These are phyloP conservation scores for Ammodytes dubius DNA, from an alignment of 2,113 vertebrate species.

Conservation along the genomic window DNA sequence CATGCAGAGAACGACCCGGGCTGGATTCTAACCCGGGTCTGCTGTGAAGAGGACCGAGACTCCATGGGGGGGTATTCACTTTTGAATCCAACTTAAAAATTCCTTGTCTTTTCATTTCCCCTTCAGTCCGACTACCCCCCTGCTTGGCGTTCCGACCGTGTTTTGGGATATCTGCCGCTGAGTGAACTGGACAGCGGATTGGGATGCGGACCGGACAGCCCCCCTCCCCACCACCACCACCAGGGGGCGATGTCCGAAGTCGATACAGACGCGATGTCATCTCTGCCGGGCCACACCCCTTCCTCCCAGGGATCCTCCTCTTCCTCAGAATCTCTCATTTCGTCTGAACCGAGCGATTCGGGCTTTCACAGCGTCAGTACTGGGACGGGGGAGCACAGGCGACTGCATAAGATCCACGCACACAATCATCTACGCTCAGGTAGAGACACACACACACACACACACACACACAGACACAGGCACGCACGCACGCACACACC, in stretches of 20 bases:
- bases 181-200: conserved; percentile 76
- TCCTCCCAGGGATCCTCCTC: conserved; percentile 72
- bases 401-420: conserved; percentile 75
- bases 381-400: conserved; percentile 73
- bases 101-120: neutral
- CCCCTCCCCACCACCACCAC: conserved; percentile 67
- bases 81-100: neutral
- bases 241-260: conserved; percentile 69
- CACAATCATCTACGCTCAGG: conserved; percentile 43
- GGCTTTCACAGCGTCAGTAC: conserved; percentile 80
- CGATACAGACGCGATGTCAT: conserved; percentile 73
- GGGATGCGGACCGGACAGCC: conserved; percentile 71
- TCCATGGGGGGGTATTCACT: too few species aligned
- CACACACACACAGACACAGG: neutral
- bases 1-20: too few species aligned
- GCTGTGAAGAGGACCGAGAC: too few species aligned
- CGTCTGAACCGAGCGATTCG: conserved; percentile 75
- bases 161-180: conserved; percentile 66
- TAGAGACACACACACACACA: conserved; percentile 42
- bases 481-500: too few species aligned
- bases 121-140: conserved; percentile 63
- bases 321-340: conserved; percentile 72
- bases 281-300: conserved; percentile 69
- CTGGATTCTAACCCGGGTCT: too few species aligned
- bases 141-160: conserved; percentile 54